A percentile compares a stretch with the other conserved stretches of the same genome.
phyloP scores from a whole-genome alignment of 2,797 vertebrate species.

The Spinus olivaceus region DNA sequence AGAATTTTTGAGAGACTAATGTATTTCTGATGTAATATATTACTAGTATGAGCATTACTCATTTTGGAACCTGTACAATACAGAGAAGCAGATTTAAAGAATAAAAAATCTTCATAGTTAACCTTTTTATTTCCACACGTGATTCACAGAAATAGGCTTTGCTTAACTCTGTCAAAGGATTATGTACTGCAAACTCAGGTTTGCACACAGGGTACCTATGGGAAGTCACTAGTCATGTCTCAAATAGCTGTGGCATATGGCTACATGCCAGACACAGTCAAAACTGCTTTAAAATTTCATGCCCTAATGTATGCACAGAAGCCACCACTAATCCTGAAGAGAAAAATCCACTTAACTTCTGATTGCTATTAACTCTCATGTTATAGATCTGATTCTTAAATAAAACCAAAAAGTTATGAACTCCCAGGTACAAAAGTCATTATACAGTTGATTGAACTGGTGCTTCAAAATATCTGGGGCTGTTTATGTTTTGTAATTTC shows the following conservation, averaged over 20 bases:
- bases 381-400: neutral
- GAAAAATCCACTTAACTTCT: neutral
- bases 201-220: neutral
- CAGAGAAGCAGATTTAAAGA: neutral
- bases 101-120: neutral
- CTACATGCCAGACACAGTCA: rapidly evolving
- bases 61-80: neutral
- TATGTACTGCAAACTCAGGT: neutral
- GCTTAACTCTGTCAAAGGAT: neutral
- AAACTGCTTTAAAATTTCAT: neutral
- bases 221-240: neutral
- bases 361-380: neutral
- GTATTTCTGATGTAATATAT: neutral
- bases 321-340: neutral
- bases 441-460: neutral
- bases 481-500: neutral
- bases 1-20: neutral
- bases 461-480: neutral
- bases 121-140: neutral
- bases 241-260: neutral
- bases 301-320: neutral
- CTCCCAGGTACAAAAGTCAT: neutral
- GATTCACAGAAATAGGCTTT: neutral
- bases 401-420: neutral
- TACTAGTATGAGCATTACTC: neutral